Evolutionary conservation across 2,113 vertebrate species (phyloP), one percentile per base, ranked within the genome.

Genomic region (Epinephelus cyanopodus): DNA sequence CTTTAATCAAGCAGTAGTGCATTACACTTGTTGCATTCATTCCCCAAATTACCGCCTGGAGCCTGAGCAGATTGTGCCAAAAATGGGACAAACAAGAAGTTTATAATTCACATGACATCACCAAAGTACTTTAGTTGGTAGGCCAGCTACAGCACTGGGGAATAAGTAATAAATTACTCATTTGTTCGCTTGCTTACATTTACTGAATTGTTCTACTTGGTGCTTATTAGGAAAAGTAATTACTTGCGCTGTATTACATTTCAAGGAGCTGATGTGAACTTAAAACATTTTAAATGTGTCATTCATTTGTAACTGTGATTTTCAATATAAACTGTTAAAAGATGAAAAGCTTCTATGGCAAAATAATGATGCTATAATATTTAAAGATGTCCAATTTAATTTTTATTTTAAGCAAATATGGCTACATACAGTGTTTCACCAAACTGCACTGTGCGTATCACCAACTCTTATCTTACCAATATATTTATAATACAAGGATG

Each of bases 11-110:
- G 57, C 42, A 64, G 50, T 53, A 53, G 69, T 70, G 56, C 65
- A n/a, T 64, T 74, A 74, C 77, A 78, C 58, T 85, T 68, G 73
- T 61, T 90, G 54, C 29, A 65, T 68, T 73, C 54, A 75, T 82
- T 29, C 82, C 58, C 42, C 76, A 82, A 79, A 79, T 83, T 57
- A 79, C 64, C 11, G 72, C 50, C 42, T 62, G 42, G 57, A 84
- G 74, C 27, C 17, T 7, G 63, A 56, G 27, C 15, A 74, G 29
- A 63, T 29, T 56, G 52, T 14, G 63, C 17, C 65, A 85, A 72
- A 68, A 70, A 63, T 33, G 48, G 45, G 67, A 83, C 67, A 72
- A 79, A 80, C 61, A 70, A 52, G 37, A 77, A 67, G 45, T 27
- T 42, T 53, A 75, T 72, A 50, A 58, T 74, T 77, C 67, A 76